Percentiles rank a stretch among this genome's conserved stretches.
Conservation (phyloP, 2,797 vertebrate genomes). For the Cossypha niveicapilla region DNA sequence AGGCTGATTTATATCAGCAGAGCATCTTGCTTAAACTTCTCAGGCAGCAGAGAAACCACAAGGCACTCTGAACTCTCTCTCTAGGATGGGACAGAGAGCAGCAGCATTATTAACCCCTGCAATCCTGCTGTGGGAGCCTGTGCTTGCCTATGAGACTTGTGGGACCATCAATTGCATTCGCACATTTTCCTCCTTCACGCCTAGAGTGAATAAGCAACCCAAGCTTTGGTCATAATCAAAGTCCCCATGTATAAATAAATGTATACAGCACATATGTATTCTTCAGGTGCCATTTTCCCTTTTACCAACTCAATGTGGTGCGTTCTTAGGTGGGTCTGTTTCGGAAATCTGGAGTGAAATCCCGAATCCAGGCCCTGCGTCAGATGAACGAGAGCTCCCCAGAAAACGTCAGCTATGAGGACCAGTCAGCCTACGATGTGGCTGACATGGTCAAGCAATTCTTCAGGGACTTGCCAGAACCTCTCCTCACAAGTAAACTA, state of each 20-base stretch:
- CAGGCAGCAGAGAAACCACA: neutral
- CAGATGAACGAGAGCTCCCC: conserved; percentile 94
- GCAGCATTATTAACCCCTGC: neutral
- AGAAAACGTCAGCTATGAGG: conserved; percentile 90
- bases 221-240: neutral
- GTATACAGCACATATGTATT: neutral
- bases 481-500: conserved; percentile 94
- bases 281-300: neutral
- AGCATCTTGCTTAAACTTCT: conserved; percentile 16
- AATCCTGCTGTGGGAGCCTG: neutral
- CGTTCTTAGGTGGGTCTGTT: conserved; percentile 90
- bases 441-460: conserved; percentile 99
- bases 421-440: conserved; percentile 95
- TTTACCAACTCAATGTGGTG: neutral
- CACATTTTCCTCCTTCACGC: neutral
- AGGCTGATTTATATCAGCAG: conserved; percentile 27
- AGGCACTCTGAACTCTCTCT: neutral
- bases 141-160: accelerated
- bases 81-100: neutral
- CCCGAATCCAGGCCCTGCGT: conserved; percentile 91
- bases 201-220: neutral
- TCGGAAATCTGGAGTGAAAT: conserved; percentile 97
- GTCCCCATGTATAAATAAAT: no score
- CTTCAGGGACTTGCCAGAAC: conserved; percentile 95
- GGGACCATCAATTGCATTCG: neutral